These are phyloP conservation scores for Lordiphosa mommai DNA, from an alignment of 1,140 invertebrate genomes.

Conservation along the genomic window DNA sequence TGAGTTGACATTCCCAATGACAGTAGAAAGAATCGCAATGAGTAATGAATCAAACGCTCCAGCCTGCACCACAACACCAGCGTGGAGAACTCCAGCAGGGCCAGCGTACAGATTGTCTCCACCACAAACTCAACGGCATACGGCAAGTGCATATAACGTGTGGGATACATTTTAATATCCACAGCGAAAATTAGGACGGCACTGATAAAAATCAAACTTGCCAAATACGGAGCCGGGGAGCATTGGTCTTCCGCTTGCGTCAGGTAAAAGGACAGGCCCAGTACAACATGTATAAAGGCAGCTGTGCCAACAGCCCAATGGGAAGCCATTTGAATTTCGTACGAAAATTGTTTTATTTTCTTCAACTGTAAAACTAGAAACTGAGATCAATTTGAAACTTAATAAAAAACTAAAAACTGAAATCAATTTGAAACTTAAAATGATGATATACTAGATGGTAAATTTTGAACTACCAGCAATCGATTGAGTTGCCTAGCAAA, in stretches of 20 bases:
- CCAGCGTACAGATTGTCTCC: too few species aligned
- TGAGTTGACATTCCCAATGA: neutral
- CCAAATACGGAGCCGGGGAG: too few species aligned
- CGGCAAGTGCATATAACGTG: too few species aligned
- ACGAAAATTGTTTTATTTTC: too few species aligned
- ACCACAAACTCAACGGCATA: too few species aligned
- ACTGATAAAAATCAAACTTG: conserved; percentile 2
- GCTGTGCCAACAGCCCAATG: neutral
- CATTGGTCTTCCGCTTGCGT: too few species aligned
- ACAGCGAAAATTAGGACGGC: neutral
- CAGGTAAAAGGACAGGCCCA: neutral
- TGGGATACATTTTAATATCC: neutral
- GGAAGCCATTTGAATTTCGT: too few species aligned
- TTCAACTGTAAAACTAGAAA: too few species aligned
- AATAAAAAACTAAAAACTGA: neutral
- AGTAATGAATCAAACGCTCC: too few species aligned
- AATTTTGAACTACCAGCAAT: neutral
- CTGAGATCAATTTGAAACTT: too few species aligned
- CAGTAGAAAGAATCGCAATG: neutral
- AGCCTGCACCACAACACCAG: too few species aligned
- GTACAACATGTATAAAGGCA: conserved; percentile 2
- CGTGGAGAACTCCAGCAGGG: too few species aligned
- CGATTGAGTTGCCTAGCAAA: neutral
- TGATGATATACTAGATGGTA: neutral
- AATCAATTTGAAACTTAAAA: neutral